Conservation (phyloP, 30 jellyfish, hydroid and myxozoan genomes). For the Aurelia sp. region DNA sequence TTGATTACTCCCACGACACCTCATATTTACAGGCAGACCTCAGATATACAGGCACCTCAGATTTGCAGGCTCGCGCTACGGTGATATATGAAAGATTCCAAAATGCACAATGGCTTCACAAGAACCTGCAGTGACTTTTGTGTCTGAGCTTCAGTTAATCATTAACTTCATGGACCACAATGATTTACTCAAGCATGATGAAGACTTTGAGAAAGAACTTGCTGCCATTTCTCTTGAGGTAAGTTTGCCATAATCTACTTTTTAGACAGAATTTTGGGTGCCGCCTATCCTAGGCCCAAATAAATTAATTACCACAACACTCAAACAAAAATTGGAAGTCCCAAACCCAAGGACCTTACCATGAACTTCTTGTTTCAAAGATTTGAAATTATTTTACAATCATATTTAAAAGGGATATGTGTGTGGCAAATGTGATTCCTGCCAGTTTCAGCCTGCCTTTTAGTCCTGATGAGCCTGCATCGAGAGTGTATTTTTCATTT, state of each 20-base stretch:
- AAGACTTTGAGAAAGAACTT: conserved; percentile 43
- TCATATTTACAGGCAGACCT: too few species aligned
- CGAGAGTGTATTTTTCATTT: neutral
- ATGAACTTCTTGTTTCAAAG: neutral
- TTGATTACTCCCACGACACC: too few species aligned
- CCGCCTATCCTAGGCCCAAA: neutral
- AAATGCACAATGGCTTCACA: conserved; percentile 13
- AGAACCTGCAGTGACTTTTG: conserved; percentile 39
- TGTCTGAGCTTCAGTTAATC: conserved; percentile 40
- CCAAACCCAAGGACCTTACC: neutral
- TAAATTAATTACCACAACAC: neutral
- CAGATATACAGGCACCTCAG: too few species aligned
- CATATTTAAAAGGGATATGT: neutral
- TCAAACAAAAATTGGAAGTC: neutral
- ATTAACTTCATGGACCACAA: conserved; percentile 15
- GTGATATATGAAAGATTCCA: too few species aligned
- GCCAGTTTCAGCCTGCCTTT: neutral
- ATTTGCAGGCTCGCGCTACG: too few species aligned
- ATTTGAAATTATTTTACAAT: neutral
- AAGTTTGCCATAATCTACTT: neutral
- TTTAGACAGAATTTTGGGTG: neutral
- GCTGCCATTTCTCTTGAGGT: conserved; percentile 43
- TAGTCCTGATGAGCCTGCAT: too few species aligned
- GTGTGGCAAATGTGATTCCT: neutral
- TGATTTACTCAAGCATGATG: conserved; percentile 8